Evolutionary conservation across 2,888 invertebrate species (phyloP).

Genomic region (Drosophila atripex): DNA sequence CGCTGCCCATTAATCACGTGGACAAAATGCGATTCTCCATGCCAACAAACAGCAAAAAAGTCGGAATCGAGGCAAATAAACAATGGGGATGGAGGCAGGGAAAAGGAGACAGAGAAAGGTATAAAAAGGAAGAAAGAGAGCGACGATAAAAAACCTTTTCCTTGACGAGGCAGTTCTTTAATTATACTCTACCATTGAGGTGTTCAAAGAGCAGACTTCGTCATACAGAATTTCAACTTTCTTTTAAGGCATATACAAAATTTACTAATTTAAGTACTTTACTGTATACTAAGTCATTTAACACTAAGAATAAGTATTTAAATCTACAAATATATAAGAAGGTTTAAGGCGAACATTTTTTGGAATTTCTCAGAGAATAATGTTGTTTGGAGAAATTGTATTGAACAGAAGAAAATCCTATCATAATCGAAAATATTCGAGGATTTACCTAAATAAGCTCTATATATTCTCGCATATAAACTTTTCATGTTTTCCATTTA

Average conservation of each 20-base stretch:
- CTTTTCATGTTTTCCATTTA: slow-evolving; percentile 29
- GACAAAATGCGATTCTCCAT: slow-evolving; percentile 68
- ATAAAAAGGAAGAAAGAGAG: slow-evolving; percentile 2
- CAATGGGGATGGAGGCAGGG: slow-evolving; percentile 21
- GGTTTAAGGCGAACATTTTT: too few species aligned
- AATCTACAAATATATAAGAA: too few species aligned
- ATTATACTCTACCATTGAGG: slow-evolving; percentile 52
- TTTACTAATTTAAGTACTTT: not conserved
- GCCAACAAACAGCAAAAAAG: slow-evolving; percentile 28
- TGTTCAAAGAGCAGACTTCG: not conserved
- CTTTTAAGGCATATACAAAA: not conserved
- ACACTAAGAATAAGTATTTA: too few species aligned
- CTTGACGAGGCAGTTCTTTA: slow-evolving; percentile 45
- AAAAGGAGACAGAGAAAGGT: not conserved
- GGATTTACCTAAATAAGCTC: not conserved
- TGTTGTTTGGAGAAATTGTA: not conserved
- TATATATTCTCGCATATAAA: slow-evolving; percentile 4
- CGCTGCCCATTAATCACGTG: slow-evolving; percentile 71
- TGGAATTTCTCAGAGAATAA: too few species aligned
- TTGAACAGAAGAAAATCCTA: not conserved
- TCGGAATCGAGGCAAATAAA: slow-evolving; percentile 31
- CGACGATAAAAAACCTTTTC: slow-evolving; percentile 34
- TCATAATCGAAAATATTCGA: too few species aligned
- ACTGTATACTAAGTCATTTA: too few species aligned
- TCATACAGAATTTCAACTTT: not conserved